Evolutionary conservation across 2,888 invertebrate species (phyloP).

Genomic region (Pyrocoelia pectoralis): DNA sequence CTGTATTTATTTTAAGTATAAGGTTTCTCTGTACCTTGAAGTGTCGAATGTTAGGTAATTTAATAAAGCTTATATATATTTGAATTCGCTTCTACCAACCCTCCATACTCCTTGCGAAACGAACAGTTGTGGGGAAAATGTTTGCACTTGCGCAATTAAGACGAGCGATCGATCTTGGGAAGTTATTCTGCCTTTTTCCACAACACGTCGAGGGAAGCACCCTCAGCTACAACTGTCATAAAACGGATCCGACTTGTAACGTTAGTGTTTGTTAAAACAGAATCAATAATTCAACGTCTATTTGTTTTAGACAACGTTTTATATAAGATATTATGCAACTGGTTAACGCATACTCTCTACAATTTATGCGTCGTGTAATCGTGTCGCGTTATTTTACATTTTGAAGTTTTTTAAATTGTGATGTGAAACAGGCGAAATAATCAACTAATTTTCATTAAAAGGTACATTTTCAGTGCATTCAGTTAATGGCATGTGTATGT

Average conservation of each 20-base stretch:
- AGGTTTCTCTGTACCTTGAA: conserved; percentile 25
- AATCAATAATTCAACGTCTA: too few relatives aligned
- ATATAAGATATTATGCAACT: too few relatives aligned
- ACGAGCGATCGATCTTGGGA: neutral
- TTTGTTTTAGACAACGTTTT: too few relatives aligned
- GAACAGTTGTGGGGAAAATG: too few relatives aligned
- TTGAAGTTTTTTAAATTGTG: conserved; percentile 27
- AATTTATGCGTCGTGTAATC: conserved; percentile 18
- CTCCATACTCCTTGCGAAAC: too few relatives aligned
- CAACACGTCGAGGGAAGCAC: conserved; percentile 23
- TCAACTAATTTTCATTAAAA: conserved; percentile 42
- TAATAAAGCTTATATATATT: conserved; percentile 24
- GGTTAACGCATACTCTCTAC: too few relatives aligned
- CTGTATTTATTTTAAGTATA: conserved; percentile 36
- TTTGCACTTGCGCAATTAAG: neutral
- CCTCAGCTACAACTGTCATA: too few relatives aligned
- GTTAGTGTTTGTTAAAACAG: too few relatives aligned
- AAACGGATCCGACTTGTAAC: too few relatives aligned
- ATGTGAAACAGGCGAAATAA: conserved; percentile 26
- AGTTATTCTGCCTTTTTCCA: conserved; percentile 6
- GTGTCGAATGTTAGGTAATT: conserved; percentile 13
- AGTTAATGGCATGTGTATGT: conserved; percentile 44
- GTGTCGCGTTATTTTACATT: conserved; percentile 17
- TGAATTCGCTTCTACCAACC: too few relatives aligned
- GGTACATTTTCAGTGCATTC: conserved; percentile 41